Evolutionary conservation across 2,888 invertebrate species (phyloP).

Genomic region (Nemotelus pantherinus): DNA sequence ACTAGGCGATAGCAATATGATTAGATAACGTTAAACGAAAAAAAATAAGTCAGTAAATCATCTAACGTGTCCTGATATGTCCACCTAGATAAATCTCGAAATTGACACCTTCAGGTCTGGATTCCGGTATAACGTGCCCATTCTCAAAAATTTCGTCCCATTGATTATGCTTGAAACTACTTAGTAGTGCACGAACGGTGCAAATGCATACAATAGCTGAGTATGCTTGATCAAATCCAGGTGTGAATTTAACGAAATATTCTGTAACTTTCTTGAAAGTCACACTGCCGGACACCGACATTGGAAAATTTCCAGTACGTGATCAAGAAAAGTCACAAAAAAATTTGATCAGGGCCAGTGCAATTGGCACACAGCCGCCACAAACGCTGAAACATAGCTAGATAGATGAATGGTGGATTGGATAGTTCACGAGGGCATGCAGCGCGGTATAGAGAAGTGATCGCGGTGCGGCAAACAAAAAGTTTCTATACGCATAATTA

Average conservation of each 20-base stretch:
- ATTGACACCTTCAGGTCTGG: too few species aligned
- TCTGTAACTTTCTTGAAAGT: conserved; percentile 31
- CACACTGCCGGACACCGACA: conserved; percentile 16
- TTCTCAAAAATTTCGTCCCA: too few species aligned
- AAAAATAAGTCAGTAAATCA: too few species aligned
- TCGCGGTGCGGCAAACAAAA: conserved; percentile 20
- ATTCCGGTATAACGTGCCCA: too few species aligned
- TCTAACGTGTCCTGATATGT: too few species aligned
- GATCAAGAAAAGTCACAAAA: conserved; percentile 23
- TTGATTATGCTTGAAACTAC: too few species aligned
- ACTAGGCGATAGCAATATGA: too few species aligned
- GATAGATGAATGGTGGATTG: background rate
- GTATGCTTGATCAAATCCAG: conserved; percentile 19
- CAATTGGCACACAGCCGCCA: conserved; percentile 32
- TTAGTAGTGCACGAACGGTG: too few species aligned
- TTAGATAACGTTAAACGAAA: too few species aligned
- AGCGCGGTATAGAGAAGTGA: background rate
- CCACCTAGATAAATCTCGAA: too few species aligned
- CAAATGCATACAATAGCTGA: background rate
- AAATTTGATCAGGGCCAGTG: conserved; percentile 37
- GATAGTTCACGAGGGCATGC: background rate
- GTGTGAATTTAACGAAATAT: conserved; percentile 9
- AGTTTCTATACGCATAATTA: conserved; percentile 4
- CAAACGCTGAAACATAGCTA: background rate
- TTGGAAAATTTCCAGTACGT: conserved; percentile 36